Percentiles rank a stretch among this genome's conserved stretches.
These are phyloP conservation scores for Nasonia longicornis DNA, from an alignment of 1,140 invertebrate genomes.

Conservation along the genomic window DNA sequence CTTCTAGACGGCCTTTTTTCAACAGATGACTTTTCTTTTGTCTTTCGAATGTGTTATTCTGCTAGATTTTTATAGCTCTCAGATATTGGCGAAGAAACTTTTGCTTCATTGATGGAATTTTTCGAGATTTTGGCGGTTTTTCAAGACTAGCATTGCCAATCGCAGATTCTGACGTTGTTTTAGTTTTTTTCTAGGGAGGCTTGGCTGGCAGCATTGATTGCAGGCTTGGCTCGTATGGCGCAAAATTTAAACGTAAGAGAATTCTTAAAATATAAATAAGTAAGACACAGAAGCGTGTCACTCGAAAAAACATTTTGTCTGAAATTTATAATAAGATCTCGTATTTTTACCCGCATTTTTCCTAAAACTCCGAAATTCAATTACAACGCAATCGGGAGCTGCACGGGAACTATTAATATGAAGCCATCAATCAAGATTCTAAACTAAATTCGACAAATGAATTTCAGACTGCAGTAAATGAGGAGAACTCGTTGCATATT, in stretches of 20 bases:
- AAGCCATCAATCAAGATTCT: background rate
- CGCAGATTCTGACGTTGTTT: background rate
- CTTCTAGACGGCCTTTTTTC: constrained; percentile 5
- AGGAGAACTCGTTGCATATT: background rate
- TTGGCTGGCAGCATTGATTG: no score
- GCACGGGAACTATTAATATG: background rate
- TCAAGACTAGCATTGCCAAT: background rate
- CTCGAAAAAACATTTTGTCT: no score
- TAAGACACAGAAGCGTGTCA: no score
- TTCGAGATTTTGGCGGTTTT: background rate
- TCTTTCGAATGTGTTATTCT: background rate
- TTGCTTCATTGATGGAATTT: background rate
- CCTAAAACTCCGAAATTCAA: no score
- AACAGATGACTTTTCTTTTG: background rate
- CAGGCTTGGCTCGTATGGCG: no score
- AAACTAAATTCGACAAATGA: background rate
- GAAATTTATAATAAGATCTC: no score
- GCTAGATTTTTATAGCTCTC: background rate
- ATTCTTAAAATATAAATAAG: no score
- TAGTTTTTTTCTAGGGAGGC: no score
- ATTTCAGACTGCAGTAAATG: background rate
- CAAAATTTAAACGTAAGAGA: no score
- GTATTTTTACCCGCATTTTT: no score
- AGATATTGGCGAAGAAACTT: background rate
- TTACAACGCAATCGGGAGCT: no score